These are phyloP conservation scores for Petrophora chlorosata DNA, from an alignment of 2,888 invertebrate species.

Conservation along the genomic window DNA sequence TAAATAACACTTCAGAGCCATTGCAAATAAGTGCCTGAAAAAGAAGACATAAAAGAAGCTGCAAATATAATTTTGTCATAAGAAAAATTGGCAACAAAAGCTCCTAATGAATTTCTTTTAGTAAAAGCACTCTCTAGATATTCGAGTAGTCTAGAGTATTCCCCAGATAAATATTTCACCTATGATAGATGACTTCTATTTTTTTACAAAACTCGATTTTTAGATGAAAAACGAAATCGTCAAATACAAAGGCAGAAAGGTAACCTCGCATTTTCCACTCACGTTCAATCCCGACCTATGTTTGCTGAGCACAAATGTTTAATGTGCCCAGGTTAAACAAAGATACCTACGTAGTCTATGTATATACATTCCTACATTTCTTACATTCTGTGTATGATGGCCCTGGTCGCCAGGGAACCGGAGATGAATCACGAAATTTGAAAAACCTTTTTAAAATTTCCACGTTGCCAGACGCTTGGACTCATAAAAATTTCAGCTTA, in stretches of 20 bases:
- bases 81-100: background rate
- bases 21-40: too few species aligned
- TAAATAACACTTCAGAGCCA: too few species aligned
- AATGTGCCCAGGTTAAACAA: constrained; percentile 61
- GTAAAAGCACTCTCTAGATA: constrained; percentile 9
- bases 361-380: too few species aligned
- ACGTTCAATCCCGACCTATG: constrained; percentile 53
- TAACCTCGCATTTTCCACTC: constrained; percentile 39
- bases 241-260: constrained; percentile 27
- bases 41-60: too few species aligned
- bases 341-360: constrained; percentile 40
- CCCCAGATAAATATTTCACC: constrained; percentile 30
- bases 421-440: constrained; percentile 63
- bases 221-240: constrained; percentile 27
- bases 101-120: constrained; percentile 16
- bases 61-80: background rate
- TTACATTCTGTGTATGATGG: constrained; percentile 45
- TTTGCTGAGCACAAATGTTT: constrained; percentile 61
- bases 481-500: constrained; percentile 69
- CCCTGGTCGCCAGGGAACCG: constrained; percentile 46
- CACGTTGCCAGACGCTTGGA: constrained; percentile 55
- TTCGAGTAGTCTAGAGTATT: constrained; percentile 22
- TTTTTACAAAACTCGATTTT: constrained; percentile 6
- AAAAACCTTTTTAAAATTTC: constrained; percentile 67
- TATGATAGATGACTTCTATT: constrained; percentile 26